These are phyloP conservation scores for Xenops minutus DNA, from an alignment of 2,797 vertebrate genomes.

Conservation along the genomic window DNA sequence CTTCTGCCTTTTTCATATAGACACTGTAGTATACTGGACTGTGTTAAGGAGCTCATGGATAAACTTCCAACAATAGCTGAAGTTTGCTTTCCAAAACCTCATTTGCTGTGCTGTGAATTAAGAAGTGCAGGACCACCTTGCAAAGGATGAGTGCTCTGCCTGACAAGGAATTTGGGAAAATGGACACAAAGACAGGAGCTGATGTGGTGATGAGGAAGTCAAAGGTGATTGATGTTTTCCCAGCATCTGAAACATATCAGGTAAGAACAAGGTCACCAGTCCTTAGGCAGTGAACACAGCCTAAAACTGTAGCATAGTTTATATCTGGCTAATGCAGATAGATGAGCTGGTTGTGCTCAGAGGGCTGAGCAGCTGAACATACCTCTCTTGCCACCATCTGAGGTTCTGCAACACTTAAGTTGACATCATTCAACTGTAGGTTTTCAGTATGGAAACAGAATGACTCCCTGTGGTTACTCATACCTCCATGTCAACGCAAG, in stretches of 20 bases:
- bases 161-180: not conserved
- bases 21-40: not conserved
- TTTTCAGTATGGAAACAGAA: not conserved
- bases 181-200: not conserved
- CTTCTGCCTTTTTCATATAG: not conserved
- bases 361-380: not conserved
- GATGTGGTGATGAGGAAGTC: not conserved
- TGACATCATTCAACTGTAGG: not conserved
- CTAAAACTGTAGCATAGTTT: not conserved
- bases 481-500: not conserved
- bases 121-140: not conserved
- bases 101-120: not conserved
- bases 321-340: accelerated
- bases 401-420: not conserved
- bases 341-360: not conserved
- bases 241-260: not conserved
- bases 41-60: not conserved
- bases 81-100: not conserved
- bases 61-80: not conserved
- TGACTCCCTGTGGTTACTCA: not conserved
- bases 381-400: not conserved
- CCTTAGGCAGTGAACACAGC: not conserved
- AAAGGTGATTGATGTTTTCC: not conserved
- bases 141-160: not conserved
- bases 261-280: not conserved